phyloP scores from a whole-genome alignment of 2,888 invertebrate species.

The Odontothrips loti region DNA sequence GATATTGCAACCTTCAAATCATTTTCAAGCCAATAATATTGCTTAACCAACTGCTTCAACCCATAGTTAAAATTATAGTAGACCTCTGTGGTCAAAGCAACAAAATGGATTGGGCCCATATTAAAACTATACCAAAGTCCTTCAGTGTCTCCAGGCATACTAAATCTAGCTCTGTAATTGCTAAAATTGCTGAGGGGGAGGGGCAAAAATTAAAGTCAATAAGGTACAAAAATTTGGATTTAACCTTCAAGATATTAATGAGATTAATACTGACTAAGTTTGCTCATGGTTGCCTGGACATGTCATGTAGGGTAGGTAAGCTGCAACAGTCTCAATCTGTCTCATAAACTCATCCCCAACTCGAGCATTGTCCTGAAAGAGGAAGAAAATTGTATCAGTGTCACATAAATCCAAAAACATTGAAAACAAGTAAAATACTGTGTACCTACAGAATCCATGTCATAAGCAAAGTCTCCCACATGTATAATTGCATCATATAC shows the following conservation, averaged over 20 bases:
- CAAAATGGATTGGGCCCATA: conserved; percentile 83
- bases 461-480: conserved; percentile 93
- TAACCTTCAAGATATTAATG: not conserved
- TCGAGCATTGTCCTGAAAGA: conserved; percentile 59
- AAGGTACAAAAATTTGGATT: not conserved
- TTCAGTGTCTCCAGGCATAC: conserved; percentile 75
- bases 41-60: conserved; percentile 67
- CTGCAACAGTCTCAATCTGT: conserved; percentile 84
- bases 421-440: conserved; percentile 10
- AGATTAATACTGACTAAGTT: conserved; percentile 55
- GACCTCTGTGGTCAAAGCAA: conserved; percentile 88
- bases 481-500: conserved; percentile 84
- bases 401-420: not conserved
- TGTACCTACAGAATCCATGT: conserved; percentile 67
- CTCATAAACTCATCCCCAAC: conserved; percentile 92
- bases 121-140: conserved; percentile 82
- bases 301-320: conserved; percentile 87
- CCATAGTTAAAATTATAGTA: conserved; percentile 92
- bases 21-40: conserved; percentile 81
- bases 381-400: not conserved
- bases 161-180: conserved; percentile 86
- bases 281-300: conserved; percentile 91
- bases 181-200: conserved; percentile 76
- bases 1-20: conserved; percentile 59
- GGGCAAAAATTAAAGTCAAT: conserved; percentile 30